Conservation (phyloP, 2,888 invertebrate species). For the Mesorhabditis belari region DNA sequence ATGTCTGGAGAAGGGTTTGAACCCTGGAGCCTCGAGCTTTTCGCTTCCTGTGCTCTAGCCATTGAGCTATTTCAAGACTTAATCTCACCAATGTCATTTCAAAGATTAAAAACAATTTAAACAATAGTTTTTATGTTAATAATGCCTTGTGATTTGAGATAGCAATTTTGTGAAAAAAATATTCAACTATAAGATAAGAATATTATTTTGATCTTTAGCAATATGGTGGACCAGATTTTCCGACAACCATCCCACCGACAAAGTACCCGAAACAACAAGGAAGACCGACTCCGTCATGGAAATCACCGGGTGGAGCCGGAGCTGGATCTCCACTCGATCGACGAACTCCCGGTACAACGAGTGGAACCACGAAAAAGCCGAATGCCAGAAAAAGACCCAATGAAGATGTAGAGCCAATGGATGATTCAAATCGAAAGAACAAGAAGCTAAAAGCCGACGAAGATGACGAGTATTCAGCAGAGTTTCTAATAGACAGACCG, state of each 20-base stretch:
- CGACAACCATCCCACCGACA: background rate
- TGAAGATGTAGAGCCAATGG: too few relatives aligned
- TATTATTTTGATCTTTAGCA: conserved; percentile 27
- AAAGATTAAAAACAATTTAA: background rate
- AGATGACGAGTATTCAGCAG: background rate
- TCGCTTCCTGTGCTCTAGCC: too few relatives aligned
- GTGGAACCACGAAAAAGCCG: background rate
- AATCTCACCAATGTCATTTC: too few relatives aligned
- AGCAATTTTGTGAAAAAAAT: background rate
- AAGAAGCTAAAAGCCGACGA: background rate
- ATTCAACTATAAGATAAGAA: background rate
- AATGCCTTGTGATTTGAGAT: background rate
- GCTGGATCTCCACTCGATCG: background rate
- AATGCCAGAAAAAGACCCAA: background rate
- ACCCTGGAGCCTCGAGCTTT: too few relatives aligned
- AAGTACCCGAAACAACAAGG: background rate
- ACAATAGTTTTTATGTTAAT: background rate
- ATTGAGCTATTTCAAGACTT: too few relatives aligned
- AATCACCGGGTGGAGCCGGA: background rate
- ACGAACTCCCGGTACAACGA: background rate
- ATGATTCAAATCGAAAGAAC: too few relatives aligned
- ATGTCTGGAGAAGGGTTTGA: background rate
- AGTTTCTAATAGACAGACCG: background rate
- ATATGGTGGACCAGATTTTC: conserved; percentile 33
- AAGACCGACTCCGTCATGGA: background rate